Base-by-base conservation (phyloP, 2,888 invertebrate species). In the Brachypterus glaber region DNA sequence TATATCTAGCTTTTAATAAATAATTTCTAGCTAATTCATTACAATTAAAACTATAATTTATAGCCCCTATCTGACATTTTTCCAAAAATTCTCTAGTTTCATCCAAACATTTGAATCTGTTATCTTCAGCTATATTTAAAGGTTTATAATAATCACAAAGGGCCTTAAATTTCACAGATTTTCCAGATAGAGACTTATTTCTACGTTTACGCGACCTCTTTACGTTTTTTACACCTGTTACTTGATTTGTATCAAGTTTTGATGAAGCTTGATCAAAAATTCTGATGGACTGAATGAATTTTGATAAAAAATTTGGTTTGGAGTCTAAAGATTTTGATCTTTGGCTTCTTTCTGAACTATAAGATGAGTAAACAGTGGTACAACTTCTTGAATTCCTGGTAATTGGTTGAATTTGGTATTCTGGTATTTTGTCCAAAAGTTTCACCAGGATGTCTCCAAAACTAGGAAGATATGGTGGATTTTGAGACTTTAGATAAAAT, bases 1-100 rank as follows among this genome's bases (percentile, higher is more conserved):
- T 59, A 49, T 72, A 72, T 31, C 71, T 57, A 9, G 71, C 66
- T 49, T 72, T 73, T 14, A 72, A 50, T 15, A 73, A 53, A 54
- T 69, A 72, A 44, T 68, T 68, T 47, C 58, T 58, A 0, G 69
- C 69, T 24, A 67, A 45, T 18, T 69, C 65, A 46, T 71, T 66
- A 12, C 51, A 53, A 2, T 52, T 51, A 45, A 68, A 66, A 37
- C 59, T 55, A 44, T 70, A 72, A 33, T 50, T 54, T n/a, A 54
- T 48, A 13, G 68, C 66, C 5, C 62, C 59, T 43, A 59, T 57
- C 52, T 72, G 72, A 46, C 66, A 63, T 13, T 58, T 55, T 16
- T 54, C 51, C 35, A 71, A 41, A 56, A 69, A 64, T 11, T 54
- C 51, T 1, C 53, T 53, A 0, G 63, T 55, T 39, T 64, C 59